These are phyloP conservation scores for Apostichopus californicus DNA, from an alignment of 35 echinoderm and acorn worm genomes.

Conservation along the genomic window DNA sequence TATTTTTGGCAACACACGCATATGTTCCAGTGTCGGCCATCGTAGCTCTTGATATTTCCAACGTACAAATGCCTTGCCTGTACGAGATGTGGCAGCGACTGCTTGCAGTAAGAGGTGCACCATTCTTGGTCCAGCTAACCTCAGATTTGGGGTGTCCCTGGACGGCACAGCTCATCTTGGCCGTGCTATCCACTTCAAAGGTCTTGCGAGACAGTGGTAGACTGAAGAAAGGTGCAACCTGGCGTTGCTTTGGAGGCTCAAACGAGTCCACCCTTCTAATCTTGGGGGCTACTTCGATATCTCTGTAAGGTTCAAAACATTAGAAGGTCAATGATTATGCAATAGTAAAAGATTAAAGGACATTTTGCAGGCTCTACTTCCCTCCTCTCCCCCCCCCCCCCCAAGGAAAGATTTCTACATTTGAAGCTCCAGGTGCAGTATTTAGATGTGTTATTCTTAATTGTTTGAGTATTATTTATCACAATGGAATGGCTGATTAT, in stretches of 20 bases:
- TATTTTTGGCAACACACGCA: conserved; percentile 71
- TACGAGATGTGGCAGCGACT: conserved; percentile 70
- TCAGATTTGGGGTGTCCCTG: conserved; percentile 80
- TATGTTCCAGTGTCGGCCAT: conserved; percentile 88
- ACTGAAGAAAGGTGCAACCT: conserved; percentile 85
- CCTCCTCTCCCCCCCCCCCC: no score
- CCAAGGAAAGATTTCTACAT: no score
- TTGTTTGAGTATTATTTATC: no score
- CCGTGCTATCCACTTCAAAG: conserved; percentile 69
- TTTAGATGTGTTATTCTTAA: no score
- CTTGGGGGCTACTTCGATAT: neutral
- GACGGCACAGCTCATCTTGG: conserved; percentile 82
- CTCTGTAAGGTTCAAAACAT: neutral
- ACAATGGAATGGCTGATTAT: no score
- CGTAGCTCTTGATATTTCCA: conserved; percentile 69
- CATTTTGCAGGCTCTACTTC: no score
- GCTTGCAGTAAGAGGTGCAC: conserved; percentile 61
- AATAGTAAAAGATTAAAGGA: neutral
- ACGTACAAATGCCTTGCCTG: conserved; percentile 71
- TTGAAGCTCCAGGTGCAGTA: no score
- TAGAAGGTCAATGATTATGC: neutral
- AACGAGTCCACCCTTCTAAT: neutral
- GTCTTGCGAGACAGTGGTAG: conserved; percentile 89
- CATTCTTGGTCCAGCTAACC: conserved; percentile 87
- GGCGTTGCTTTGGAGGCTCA: conserved; percentile 23